These are phyloP conservation scores for Eutolmus rufibarbis DNA, from an alignment of 2,888 invertebrate species.

Conservation along the genomic window DNA sequence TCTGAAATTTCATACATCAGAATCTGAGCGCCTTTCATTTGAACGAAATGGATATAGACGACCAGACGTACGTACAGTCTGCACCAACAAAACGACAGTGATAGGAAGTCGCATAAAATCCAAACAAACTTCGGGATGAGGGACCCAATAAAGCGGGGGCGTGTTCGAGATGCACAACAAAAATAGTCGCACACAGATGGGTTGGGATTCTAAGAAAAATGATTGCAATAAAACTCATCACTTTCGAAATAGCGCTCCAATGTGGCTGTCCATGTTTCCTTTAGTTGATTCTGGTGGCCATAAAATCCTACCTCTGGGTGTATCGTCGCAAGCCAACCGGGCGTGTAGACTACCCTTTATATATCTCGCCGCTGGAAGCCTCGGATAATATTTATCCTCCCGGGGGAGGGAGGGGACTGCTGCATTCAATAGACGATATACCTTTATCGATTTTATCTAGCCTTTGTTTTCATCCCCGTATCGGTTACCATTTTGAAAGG, in stretches of 20 bases:
- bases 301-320: constrained; percentile 10
- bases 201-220: constrained; percentile 10
- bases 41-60: neutral
- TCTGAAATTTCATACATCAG: neutral
- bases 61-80: neutral
- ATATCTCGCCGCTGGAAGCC: neutral
- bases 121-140: neutral
- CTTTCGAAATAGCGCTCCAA: constrained; percentile 1
- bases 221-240: constrained; percentile 34
- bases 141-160: neutral
- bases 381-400: constrained; percentile 5
- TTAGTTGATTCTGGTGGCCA: constrained; percentile 15
- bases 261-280: constrained; percentile 15
- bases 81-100: neutral
- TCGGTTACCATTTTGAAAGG: constrained; percentile 32
- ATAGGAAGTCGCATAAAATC: neutral
- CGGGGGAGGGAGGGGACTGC: neutral
- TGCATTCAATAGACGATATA: constrained; percentile 22
- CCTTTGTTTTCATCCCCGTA: constrained; percentile 6
- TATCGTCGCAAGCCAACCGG: constrained; percentile 7
- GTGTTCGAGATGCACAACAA: neutral
- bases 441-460: constrained; percentile 18
- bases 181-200: neutral
- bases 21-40: neutral
- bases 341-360: constrained; percentile 7